Evolutionary conservation across 2,797 vertebrate species (phyloP).

Genomic region (Microctenopoma steveboyesi): DNA sequence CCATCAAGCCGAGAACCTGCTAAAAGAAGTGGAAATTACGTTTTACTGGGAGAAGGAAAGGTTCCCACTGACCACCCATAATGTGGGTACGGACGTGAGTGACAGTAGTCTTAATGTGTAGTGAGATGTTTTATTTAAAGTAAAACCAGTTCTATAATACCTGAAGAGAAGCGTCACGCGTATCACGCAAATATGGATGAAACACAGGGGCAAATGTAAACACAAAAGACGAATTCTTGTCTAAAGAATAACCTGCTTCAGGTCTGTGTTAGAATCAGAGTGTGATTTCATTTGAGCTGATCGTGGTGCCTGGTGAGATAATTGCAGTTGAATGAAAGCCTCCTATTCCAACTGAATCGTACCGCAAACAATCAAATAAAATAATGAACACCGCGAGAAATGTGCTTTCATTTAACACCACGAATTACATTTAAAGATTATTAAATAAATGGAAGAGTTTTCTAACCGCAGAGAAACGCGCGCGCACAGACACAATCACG

Average conservation of each 20-base stretch:
- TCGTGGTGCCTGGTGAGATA: slow-evolving; percentile 20
- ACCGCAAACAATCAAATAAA: background rate
- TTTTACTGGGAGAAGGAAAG: slow-evolving; percentile 74
- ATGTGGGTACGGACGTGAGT: slow-evolving; percentile 27
- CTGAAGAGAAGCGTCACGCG: background rate
- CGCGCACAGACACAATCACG: background rate
- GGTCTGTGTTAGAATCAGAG: slow-evolving; percentile 6
- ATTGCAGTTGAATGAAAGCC: background rate
- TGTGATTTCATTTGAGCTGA: slow-evolving; percentile 23
- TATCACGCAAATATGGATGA: background rate
- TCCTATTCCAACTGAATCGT: background rate
- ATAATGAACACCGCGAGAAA: background rate
- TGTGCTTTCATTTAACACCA: background rate
- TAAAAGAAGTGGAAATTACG: slow-evolving; percentile 71
- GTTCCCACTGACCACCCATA: slow-evolving; percentile 85
- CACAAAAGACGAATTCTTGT: background rate
- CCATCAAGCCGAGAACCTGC: slow-evolving; percentile 66
- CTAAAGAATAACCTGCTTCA: background rate
- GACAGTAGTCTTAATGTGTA: background rate
- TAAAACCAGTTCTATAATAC: background rate
- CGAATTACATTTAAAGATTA: background rate
- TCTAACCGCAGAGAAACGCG: background rate
- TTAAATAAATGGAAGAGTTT: background rate
- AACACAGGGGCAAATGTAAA: background rate
- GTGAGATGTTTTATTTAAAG: background rate